phyloP scores from a whole-genome alignment of 2,113 vertebrate genomes.

The Protobothrops mucrosquamatus region DNA sequence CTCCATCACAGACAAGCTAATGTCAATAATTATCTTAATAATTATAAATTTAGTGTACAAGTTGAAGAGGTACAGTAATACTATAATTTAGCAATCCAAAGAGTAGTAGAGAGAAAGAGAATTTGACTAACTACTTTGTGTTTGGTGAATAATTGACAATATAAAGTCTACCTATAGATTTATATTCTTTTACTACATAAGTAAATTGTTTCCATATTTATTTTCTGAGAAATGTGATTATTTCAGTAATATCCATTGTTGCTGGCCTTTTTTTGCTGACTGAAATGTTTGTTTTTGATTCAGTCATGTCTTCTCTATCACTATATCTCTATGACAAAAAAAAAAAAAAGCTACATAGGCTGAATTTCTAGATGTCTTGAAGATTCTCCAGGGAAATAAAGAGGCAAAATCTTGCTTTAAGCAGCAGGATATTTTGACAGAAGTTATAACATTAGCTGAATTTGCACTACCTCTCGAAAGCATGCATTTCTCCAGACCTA shows the following conservation, averaged over 20 bases:
- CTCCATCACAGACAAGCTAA: conserved; percentile 10
- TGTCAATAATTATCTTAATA: not conserved
- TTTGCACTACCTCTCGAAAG: not conserved
- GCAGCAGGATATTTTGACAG: not conserved
- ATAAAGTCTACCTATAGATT: not conserved
- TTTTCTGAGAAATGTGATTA: not conserved
- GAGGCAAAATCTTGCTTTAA: not conserved
- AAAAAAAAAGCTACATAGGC: not conserved
- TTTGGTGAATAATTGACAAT: not conserved
- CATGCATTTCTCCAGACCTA: not conserved
- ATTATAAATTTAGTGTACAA: not conserved
- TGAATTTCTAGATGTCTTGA: not conserved
- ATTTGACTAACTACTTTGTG: not conserved
- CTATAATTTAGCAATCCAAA: not conserved
- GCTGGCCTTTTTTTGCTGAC: not conserved
- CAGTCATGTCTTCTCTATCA: not conserved
- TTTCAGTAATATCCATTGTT: not conserved
- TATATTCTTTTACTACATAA: conserved; percentile 16
- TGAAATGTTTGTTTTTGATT: not conserved
- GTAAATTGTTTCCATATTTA: not conserved
- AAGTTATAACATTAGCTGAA: not conserved
- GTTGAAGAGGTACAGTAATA: not conserved
- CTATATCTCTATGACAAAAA: not conserved
- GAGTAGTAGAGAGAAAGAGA: conserved; percentile 19
- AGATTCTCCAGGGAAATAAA: not conserved